These are phyloP conservation scores for Chlorodrepanis virens DNA, from an alignment of 2,113 vertebrate species.

Conservation along the genomic window DNA sequence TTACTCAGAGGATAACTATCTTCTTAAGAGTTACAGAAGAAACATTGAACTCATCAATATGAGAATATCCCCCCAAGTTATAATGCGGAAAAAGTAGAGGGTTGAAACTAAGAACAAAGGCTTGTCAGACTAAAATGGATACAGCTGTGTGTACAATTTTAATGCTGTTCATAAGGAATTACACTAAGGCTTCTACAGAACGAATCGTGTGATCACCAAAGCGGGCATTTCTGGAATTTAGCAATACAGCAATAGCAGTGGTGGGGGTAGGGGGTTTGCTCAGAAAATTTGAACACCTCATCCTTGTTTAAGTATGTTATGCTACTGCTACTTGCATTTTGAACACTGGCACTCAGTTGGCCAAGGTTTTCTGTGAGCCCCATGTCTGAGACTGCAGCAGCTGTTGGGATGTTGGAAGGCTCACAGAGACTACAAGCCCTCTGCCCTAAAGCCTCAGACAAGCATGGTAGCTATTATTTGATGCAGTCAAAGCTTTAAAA, in stretches of 20 bases:
- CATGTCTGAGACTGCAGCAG: background rate
- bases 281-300: rapidly evolving
- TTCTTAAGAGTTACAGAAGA: conserved; percentile 23
- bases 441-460: background rate
- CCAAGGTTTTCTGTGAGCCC: background rate
- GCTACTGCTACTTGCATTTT: background rate
- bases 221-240: background rate
- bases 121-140: conserved; percentile 36
- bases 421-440: background rate
- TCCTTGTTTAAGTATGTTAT: background rate
- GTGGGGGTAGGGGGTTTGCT: background rate
- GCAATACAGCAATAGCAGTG: background rate
- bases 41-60: conserved; percentile 43
- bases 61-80: conserved; percentile 50
- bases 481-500: background rate
- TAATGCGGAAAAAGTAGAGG: background rate
- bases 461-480: background rate
- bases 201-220: background rate
- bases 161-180: background rate
- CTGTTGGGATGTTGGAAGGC: background rate
- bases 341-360: background rate
- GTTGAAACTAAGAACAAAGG: conserved; percentile 58
- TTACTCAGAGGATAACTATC: conserved; percentile 24
- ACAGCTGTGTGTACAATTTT: conserved; percentile 21
- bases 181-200: background rate